phyloP scores from a whole-genome alignment of 1,140 invertebrate species.

The Drosophila tani region DNA sequence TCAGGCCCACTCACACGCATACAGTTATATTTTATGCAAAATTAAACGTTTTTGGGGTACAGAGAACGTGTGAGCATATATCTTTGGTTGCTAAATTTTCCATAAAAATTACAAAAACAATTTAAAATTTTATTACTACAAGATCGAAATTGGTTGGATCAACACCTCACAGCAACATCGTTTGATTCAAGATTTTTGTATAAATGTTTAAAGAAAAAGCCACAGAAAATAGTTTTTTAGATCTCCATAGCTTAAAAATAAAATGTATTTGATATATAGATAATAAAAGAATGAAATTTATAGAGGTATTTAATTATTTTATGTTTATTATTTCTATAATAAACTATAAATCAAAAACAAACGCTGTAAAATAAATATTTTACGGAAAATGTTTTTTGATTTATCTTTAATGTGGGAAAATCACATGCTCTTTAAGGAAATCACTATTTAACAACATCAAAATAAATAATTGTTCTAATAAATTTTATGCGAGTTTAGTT shows the following conservation, averaged over 20 bases:
- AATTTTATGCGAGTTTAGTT: neutral
- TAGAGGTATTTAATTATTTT: no score
- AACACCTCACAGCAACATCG: neutral
- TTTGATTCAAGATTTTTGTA: neutral
- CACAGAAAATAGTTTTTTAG: no score
- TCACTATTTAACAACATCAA: no score
- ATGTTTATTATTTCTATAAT: no score
- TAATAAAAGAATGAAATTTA: no score
- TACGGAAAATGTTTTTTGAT: neutral
- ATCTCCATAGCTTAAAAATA: neutral
- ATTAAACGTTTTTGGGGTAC: constrained; percentile 42
- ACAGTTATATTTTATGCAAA: constrained; percentile 51
- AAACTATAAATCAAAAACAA: no score
- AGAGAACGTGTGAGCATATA: constrained; percentile 7
- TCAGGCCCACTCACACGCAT: no score
- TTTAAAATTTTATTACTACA: neutral
- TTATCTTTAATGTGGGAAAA: neutral
- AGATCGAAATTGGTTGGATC: neutral
- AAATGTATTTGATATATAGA: neutral
- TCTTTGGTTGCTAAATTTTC: neutral
- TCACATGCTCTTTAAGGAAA: neutral
- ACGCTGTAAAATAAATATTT: no score
- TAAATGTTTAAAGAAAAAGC: no score
- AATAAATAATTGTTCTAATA: neutral
- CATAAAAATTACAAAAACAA: neutral